Evolutionary conservation across 2,797 vertebrate species (phyloP), one percentile per base, ranked within the genome.

Genomic region (Scleropages formosus): DNA sequence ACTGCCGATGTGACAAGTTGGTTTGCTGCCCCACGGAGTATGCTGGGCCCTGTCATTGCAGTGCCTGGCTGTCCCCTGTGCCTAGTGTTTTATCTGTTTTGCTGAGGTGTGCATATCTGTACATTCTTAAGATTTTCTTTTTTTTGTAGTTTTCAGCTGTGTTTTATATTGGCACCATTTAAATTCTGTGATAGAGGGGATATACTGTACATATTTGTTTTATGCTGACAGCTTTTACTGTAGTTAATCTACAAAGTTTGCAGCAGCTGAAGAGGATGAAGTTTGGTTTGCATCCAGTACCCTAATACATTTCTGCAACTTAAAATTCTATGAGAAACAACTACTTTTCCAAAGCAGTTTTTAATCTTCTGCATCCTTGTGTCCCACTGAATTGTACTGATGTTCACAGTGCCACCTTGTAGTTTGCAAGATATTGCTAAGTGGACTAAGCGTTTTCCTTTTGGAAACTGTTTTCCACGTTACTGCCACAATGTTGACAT

Each of bases 1-100:
- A 81, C 81, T 82, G 77, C 78, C 84, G 70, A 72, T 59, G 27
- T 87, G 85, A 86, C 80, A 73, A 78, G 82, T 16, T 62, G 78
- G 83, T 80, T 84, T 80, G 78, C 78, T 79, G 84, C 83, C 49
- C 51, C 47, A 64, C 44, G 65, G 49, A 56, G 73, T 31, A 46
- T 47, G 22, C 18, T 4, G 64, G 61, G 16, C 72, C 73, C 26
- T n/a, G 31, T 10, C 68, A 15, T 18, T 39, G 59, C 39, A 24
- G 70, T 73, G 73, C 69, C 64, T 67, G 78, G 56, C 78, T 60
- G 44, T 8, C 46, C 58, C 0, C 72, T 79, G 77, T 83, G 79
- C 77, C 27, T 70, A 20, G 75, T 81, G 82, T 78, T 67, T 78
- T n/a, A 16, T 72, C 75, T 6, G 6, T 39, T 39, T 39, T 39